Evolutionary conservation across 2,797 vertebrate species (phyloP).

Genomic region (Onychomys arenicola): DNA sequence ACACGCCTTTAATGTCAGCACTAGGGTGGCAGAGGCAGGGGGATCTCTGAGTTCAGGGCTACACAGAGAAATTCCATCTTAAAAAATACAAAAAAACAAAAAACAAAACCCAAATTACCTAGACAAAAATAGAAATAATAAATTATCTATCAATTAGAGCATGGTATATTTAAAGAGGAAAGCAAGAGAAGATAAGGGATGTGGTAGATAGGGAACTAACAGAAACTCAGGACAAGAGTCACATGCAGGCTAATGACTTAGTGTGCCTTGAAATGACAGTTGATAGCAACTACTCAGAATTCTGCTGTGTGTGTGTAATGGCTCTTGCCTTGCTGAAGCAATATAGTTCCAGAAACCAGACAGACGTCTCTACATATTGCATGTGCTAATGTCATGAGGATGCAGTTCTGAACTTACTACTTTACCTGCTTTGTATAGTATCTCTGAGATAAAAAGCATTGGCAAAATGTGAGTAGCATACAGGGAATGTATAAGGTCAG

Average conservation of each 20-base stretch:
- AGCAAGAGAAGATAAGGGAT: neutral
- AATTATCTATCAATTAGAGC: neutral
- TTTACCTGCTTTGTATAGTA: conserved; percentile 13
- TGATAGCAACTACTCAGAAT: neutral
- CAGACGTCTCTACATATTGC: neutral
- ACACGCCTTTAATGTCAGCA: neutral
- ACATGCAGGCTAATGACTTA: neutral
- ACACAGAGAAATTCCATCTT: neutral
- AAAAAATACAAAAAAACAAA: neutral
- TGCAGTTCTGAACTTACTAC: conserved; percentile 13
- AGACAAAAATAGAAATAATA: neutral
- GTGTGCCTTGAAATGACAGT: neutral
- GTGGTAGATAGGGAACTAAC: conserved; percentile 15
- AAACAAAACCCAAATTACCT: neutral
- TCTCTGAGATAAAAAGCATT: conserved; percentile 36
- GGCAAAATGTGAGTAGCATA: conserved; percentile 26
- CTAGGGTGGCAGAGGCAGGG: neutral
- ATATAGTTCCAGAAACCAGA: conserved; percentile 35
- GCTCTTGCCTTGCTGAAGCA: conserved; percentile 8
- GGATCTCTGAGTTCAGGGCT: neutral
- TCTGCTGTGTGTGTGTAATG: neutral
- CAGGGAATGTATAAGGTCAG: neutral
- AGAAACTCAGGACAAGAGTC: neutral
- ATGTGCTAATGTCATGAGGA: neutral
- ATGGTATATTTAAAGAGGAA: conserved; percentile 20